Evolutionary conservation across 2,797 vertebrate genomes (phyloP).

Genomic region (Pantherophis vulpinus): DNA sequence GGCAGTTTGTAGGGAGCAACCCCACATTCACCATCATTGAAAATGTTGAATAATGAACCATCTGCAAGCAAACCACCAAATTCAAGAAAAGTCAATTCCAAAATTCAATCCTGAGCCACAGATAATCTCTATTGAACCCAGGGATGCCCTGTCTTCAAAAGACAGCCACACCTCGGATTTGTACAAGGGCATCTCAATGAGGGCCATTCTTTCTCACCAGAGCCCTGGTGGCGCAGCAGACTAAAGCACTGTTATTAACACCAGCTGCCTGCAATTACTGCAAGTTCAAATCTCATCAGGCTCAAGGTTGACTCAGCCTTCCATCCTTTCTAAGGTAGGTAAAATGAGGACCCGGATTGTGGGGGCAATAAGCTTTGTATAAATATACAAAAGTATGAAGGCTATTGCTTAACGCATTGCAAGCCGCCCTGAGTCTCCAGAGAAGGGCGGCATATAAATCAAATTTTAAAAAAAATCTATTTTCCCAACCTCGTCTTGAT

Average conservation of each 20-base stretch:
- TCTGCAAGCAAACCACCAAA: neutral
- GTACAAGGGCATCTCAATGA: neutral
- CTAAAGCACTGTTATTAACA: too few species aligned
- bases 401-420: too few species aligned
- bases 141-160: neutral
- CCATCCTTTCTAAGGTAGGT: too few species aligned
- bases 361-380: too few species aligned
- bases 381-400: too few species aligned
- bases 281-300: too few species aligned
- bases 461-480: neutral
- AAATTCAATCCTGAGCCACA: neutral
- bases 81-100: neutral
- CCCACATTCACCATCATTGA: neutral
- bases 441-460: too few species aligned
- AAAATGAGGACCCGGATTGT: too few species aligned
- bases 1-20: neutral
- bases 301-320: too few species aligned
- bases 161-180: neutral
- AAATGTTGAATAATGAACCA: neutral
- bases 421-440: too few species aligned
- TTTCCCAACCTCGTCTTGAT: neutral
- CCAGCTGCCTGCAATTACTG: too few species aligned
- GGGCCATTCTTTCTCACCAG: neutral
- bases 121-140: neutral
- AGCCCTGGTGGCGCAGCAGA: too few species aligned